Conservation (phyloP, 2,888 invertebrate genomes). For the Drosophila villosipedis region DNA sequence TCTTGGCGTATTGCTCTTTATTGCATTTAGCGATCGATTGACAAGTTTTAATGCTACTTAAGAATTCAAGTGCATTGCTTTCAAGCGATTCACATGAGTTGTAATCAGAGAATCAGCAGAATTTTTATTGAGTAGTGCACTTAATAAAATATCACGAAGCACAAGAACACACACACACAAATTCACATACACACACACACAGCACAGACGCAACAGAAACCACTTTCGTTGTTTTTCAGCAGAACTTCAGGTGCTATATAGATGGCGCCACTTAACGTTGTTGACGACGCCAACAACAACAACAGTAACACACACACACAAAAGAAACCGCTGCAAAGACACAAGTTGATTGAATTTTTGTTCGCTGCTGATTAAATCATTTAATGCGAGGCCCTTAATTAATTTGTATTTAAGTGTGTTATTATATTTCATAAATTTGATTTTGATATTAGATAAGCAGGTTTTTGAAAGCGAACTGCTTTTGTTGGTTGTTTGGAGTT, state of each 20-base stretch:
- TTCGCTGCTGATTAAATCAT: conserved; percentile 21
- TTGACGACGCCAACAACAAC: not conserved
- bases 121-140: conserved; percentile 54
- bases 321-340: conserved; percentile 10
- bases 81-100: conserved; percentile 17
- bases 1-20: conserved; percentile 26
- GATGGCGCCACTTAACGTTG: conserved; percentile 29
- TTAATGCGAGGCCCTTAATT: conserved; percentile 38
- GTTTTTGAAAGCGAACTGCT: conserved; percentile 28
- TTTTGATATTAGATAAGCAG: conserved; percentile 45
- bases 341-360: conserved; percentile 19
- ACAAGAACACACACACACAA: conserved; percentile 11
- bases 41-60: conserved; percentile 5
- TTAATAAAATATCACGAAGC: conserved; percentile 40
- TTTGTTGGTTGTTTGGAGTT: conserved; percentile 20
- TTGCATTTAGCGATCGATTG: conserved; percentile 7
- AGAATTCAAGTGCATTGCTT: conserved; percentile 24
- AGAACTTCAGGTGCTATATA: conserved; percentile 17
- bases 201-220: not conserved
- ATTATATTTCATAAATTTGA: conserved; percentile 8
- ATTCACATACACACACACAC: not conserved
- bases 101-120: conserved; percentile 28
- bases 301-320: not conserved
- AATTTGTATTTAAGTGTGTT: conserved; percentile 36
- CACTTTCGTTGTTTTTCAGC: conserved; percentile 54